These are phyloP conservation scores for Mechanitis mazaeus DNA, from an alignment of 2,888 invertebrate genomes.

Conservation along the genomic window DNA sequence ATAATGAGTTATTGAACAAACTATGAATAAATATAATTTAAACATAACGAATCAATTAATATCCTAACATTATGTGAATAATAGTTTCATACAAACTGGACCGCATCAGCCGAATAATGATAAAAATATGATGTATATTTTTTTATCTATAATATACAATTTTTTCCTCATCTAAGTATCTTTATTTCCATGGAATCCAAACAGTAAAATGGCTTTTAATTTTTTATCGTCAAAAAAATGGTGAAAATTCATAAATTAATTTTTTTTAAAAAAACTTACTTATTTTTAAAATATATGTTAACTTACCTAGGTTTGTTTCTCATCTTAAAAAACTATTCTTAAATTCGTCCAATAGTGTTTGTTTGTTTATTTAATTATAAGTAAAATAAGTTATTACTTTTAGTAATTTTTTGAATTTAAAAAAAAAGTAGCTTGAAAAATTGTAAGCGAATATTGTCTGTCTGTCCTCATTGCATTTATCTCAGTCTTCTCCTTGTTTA, in stretches of 20 bases:
- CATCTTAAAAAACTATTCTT: slow-evolving; percentile 12
- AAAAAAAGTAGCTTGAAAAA: neutral
- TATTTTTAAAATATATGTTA: too few relatives aligned
- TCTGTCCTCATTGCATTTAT: too few relatives aligned
- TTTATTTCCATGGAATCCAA: too few relatives aligned
- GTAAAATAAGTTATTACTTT: neutral
- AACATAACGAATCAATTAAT: too few relatives aligned
- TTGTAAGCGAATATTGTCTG: too few relatives aligned
- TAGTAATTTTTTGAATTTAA: neutral
- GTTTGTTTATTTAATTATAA: slow-evolving; percentile 3
- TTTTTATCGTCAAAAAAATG: neutral
- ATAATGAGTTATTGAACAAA: too few relatives aligned
- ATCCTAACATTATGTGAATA: neutral
- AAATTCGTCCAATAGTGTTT: slow-evolving; percentile 25
- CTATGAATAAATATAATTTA: too few relatives aligned
- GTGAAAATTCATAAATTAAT: too few relatives aligned
- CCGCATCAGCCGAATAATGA: slow-evolving; percentile 21
- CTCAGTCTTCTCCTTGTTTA: too few relatives aligned
- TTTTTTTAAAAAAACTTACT: too few relatives aligned
- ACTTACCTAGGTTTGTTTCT: neutral
- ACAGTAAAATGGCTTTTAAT: neutral
- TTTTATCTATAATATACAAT: neutral
- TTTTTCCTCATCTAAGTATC: too few relatives aligned
- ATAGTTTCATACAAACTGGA: slow-evolving; percentile 18
- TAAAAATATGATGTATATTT: neutral